phyloP scores from a whole-genome alignment of 2,888 invertebrate genomes.

The Plebejus argus region DNA sequence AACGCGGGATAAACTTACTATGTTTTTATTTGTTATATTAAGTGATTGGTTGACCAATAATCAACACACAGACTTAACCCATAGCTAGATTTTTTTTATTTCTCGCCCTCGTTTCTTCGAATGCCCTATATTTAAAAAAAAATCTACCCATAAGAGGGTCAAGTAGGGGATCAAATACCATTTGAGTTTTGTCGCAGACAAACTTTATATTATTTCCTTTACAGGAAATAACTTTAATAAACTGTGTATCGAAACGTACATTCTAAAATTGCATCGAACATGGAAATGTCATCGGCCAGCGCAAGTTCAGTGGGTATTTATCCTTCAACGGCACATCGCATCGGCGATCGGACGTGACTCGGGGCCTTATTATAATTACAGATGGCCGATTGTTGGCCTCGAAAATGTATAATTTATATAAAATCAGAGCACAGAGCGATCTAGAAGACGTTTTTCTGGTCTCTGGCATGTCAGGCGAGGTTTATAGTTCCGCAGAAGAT shows the following conservation, averaged over 20 bases:
- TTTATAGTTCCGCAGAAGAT: slow-evolving; percentile 29
- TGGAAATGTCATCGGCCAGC: slow-evolving; percentile 32
- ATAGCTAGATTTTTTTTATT: too few species aligned
- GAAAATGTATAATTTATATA: slow-evolving; percentile 77
- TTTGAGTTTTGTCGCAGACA: background rate
- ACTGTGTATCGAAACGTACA: background rate
- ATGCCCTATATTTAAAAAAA: too few species aligned
- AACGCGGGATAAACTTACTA: too few species aligned
- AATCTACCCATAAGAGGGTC: background rate
- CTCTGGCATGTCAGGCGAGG: slow-evolving; percentile 42
- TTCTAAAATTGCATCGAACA: slow-evolving; percentile 27
- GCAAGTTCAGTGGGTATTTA: slow-evolving; percentile 44
- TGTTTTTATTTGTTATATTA: too few species aligned
- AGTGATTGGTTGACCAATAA: too few species aligned
- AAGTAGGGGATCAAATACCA: background rate
- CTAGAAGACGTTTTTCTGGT: slow-evolving; percentile 53
- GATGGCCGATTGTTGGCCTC: slow-evolving; percentile 75
- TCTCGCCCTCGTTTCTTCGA: too few species aligned
- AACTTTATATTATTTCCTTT: background rate
- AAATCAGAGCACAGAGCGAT: slow-evolving; percentile 63
- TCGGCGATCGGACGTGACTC: slow-evolving; percentile 67
- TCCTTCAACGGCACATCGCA: slow-evolving; percentile 47
- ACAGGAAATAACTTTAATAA: background rate
- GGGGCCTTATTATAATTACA: slow-evolving; percentile 76
- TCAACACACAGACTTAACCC: too few species aligned